Base-by-base conservation (phyloP, 2,797 vertebrate genomes). In the Pseudotriccus pelzelni region DNA sequence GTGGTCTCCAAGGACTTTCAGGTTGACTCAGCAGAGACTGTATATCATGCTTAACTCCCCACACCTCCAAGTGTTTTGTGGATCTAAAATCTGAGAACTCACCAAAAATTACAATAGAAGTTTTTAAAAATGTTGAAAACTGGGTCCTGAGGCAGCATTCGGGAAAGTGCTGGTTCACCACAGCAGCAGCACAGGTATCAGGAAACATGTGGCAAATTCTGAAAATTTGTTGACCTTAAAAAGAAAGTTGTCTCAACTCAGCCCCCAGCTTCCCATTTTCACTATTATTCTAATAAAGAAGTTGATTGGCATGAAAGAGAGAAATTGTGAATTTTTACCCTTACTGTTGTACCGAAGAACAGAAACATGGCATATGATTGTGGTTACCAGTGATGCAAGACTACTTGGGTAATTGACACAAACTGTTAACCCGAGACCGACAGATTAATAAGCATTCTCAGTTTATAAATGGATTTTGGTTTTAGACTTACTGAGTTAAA, bases 401-500 rank as follows among this genome's bases (percentile, higher is more conserved):
- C 37, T 92, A 32, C 41, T 41, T 63, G 46, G 28, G 47, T 91
- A 81, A 91, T 49, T 91, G 89, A 72, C 62, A 81, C 34, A 92
- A 95, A 63, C 62, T 79, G 30, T 76, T 94, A 84, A 86, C 28
- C 17, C 36, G 69, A 67, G 3, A 84, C n/a, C n/a, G 69, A 69
- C 32, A 84, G 39, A 84, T 66, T 89, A 84, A 75, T 87, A 93
- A 82, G 21, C 17, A 46, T 79, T 92, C 37, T 64, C 53, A n/a
- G 13, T 84, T 93, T 91, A 52, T 76, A 93, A 90, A 93, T 74
- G 37, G 80, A 82, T 73, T 84, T 87, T n/a, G 10, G 17, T n/a
- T 93, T 93, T 90, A 79, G 41, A 88, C 81, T 92, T 92, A 87
- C 20, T 27, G 69, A 92, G 52, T 63, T 78, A 90, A 91, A 84